Conservation (phyloP, 2,888 invertebrate genomes). For the Podabrus alpinus region DNA sequence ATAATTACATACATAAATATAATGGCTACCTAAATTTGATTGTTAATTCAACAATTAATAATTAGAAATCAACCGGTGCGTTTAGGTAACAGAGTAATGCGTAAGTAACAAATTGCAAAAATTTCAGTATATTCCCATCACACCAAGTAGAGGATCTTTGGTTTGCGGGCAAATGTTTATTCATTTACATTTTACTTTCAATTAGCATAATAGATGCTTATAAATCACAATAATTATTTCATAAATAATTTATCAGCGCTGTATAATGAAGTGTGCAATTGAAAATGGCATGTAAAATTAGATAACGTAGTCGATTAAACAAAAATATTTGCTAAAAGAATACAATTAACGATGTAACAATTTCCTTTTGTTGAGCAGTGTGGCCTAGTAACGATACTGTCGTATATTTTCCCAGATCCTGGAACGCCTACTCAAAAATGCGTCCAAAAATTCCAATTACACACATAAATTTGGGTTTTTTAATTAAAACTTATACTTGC, state of each 20-base stretch:
- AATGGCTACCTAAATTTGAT: background rate
- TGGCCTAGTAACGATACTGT: background rate
- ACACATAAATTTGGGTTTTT: background rate
- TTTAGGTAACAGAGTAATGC: background rate
- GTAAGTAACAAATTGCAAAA: background rate
- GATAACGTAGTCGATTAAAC: background rate
- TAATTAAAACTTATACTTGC: background rate
- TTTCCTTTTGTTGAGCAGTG: background rate
- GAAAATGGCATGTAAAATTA: background rate
- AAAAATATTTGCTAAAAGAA: background rate
- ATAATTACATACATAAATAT: background rate
- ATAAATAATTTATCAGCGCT: background rate
- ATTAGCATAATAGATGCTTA: background rate
- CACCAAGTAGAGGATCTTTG: background rate
- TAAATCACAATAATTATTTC: background rate
- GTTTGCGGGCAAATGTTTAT: background rate
- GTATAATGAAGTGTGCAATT: background rate
- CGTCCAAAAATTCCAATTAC: background rate
- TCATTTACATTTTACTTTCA: background rate
- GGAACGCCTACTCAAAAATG: background rate
- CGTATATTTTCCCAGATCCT: background rate
- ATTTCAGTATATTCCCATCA: background rate
- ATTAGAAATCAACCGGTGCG: background rate
- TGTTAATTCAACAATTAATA: background rate
- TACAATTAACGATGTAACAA: background rate